Base-by-base conservation (phyloP, 1,140 invertebrate species). In the Drosophila murphyi region DNA sequence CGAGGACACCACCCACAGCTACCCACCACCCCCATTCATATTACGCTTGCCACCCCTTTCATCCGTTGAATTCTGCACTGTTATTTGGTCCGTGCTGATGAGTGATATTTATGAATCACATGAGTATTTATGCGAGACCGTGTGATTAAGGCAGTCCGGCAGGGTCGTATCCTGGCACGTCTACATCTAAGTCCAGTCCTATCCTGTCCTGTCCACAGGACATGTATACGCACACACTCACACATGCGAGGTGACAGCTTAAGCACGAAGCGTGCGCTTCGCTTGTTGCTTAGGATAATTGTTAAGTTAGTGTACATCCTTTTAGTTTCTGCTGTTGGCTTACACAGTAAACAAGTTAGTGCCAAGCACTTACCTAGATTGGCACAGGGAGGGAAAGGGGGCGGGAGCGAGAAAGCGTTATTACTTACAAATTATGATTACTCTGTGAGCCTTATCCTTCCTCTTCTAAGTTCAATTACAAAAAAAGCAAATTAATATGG, bases 91-190 rank as follows among this genome's bases (percentile, higher is more conserved):
- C 43, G 47, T 72, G 70, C 41, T 82, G 78, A 80, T 74, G 62
- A 76, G 68, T 78, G 86, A 89, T 89, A 88, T 88, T 88, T 85
- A 88, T 88, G 77, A 88, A 89, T 85, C 85, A 88, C 78, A 71
- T 56, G 78, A 73, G 61, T 77, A 73, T 72, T 76, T 76, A 67
- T 76, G 61, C 69, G 69, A 67, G 57, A 60, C 43, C 50, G 43
- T 76, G 72, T 70, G 72, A 74, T 74, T 74, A 71, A 69, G 67
- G 20, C 60, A 72, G 72, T 71, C 72, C 72, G 67, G 48, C 35
- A 62, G 39, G 48, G 51, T 43, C 63, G 37, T 50, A 45, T 72
- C 61, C 61, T 35, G 69, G 61, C 69, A 72, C 69, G 69, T 71
- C 51, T 50, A 31, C 3, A 7, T 28, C 20, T 20, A 20, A 20